A percentile compares a stretch with the other conserved stretches of the same genome.
Conservation (phyloP, 2,888 invertebrate genomes). For the Leucophora obtusa region DNA sequence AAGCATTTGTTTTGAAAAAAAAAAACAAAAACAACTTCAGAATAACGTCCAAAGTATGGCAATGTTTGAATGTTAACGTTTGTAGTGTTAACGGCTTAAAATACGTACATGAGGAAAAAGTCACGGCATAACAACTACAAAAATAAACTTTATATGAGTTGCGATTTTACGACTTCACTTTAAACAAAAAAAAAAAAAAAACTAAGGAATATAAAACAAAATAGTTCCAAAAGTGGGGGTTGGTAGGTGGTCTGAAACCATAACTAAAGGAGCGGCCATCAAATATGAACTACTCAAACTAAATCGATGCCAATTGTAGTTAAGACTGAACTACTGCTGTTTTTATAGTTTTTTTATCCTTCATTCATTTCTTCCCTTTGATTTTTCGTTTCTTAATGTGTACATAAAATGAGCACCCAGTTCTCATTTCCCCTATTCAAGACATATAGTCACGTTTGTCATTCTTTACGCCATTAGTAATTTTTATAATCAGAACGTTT, state of each 20-base stretch:
- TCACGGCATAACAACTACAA: conserved; percentile 62
- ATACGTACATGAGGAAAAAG: conserved; percentile 57
- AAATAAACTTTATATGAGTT: conserved; percentile 67
- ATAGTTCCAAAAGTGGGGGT: not conserved
- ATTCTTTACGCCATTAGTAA: conserved; percentile 43
- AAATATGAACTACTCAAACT: conserved; percentile 48
- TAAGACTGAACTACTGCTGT: conserved; percentile 38
- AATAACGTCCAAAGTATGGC: conserved; percentile 29
- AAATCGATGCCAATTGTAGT: conserved; percentile 61
- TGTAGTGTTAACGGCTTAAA: conserved; percentile 58
- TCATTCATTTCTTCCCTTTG: not conserved
- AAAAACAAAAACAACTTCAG: not conserved
- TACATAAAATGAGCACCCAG: not conserved
- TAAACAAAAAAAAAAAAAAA: conserved; percentile 3
- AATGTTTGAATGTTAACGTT: conserved; percentile 55
- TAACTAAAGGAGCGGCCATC: conserved; percentile 49
- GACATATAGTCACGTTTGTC: conserved; percentile 37
- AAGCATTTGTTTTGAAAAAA: conserved; percentile 70
- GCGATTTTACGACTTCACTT: conserved; percentile 62
- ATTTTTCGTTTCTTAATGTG: not conserved
- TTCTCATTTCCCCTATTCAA: not conserved
- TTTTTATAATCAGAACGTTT: conserved; percentile 49
- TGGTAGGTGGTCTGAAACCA: not conserved
- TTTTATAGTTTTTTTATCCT: conserved; percentile 24
- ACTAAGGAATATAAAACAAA: conserved; percentile 5